Evolutionary conservation across 2,888 invertebrate species (phyloP).

Genomic region (Phragmatobia fuliginosa): DNA sequence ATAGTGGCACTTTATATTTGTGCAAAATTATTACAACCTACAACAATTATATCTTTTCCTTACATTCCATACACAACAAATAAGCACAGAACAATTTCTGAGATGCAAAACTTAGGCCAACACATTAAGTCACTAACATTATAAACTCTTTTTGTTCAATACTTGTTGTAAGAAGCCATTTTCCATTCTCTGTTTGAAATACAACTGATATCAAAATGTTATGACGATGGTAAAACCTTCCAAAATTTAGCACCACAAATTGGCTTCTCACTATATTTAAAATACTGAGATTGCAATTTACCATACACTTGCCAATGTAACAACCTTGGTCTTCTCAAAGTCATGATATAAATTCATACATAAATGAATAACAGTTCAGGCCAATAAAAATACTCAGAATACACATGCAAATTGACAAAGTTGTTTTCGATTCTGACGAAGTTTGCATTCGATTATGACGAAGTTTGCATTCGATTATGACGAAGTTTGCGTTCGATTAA

Average conservation of each 20-base stretch:
- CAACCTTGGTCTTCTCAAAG: constrained; percentile 43
- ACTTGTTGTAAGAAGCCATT: constrained; percentile 69
- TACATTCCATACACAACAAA: constrained; percentile 33
- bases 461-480: constrained; percentile 35
- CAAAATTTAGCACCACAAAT: constrained; percentile 85
- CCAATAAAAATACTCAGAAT: constrained; percentile 24
- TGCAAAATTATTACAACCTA: constrained; percentile 60
- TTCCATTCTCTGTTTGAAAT: constrained; percentile 63
- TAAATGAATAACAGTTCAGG: constrained; percentile 33
- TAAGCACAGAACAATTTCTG: constrained; percentile 44
- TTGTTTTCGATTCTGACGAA: constrained; percentile 38
- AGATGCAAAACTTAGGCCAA: constrained; percentile 62
- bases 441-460: constrained; percentile 41
- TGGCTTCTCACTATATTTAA: constrained; percentile 78
- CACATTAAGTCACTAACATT: constrained; percentile 39
- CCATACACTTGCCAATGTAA: constrained; percentile 31
- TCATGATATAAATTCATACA: constrained; percentile 33
- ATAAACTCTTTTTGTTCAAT: constrained; percentile 38
- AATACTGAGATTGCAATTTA: constrained; percentile 61
- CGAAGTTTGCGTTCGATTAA: constrained; percentile 37
- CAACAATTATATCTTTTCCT: constrained; percentile 36
- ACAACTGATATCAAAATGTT: constrained; percentile 77
- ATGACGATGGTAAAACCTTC: constrained; percentile 81
- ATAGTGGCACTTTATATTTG: constrained; percentile 58
- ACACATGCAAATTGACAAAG: constrained; percentile 42